Conservation (phyloP, 1,140 invertebrate genomes). For the Ptiloglossa arizonensis region DNA sequence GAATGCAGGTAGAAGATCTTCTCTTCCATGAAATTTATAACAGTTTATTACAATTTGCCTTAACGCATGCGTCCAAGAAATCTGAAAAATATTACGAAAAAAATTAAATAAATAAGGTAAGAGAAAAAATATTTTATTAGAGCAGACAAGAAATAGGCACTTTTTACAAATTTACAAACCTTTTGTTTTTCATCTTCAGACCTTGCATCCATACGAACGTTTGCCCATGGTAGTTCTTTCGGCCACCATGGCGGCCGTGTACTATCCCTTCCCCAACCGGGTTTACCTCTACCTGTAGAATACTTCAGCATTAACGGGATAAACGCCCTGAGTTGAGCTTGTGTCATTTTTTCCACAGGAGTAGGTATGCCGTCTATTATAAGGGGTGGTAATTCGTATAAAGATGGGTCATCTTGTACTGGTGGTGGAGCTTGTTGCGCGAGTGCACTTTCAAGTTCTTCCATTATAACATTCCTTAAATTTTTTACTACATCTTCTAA, state of each 20-base stretch:
- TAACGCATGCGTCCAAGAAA: conserved; percentile 99
- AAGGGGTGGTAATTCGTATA: conserved; percentile 96
- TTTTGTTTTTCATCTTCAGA: conserved; percentile 98
- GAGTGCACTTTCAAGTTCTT: conserved; percentile 95
- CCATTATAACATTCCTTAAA: conserved; percentile 94
- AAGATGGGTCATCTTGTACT: conserved; percentile 93
- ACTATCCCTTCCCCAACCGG: conserved; percentile 97
- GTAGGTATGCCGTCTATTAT: conserved; percentile 99
- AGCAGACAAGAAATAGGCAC: conserved; percentile 12
- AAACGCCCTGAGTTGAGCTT: conserved; percentile 97
- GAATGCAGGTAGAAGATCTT: conserved; percentile 97
- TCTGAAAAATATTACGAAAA: conserved; percentile 83
- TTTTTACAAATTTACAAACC: conserved; percentile 81
- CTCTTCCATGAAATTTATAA: conserved; percentile 98
- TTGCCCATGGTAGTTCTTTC: conserved; percentile 97
- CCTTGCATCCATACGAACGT: conserved; percentile 97
- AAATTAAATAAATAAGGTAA: background rate
- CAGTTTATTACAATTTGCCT: conserved; percentile 98
- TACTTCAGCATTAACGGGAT: conserved; percentile 99
- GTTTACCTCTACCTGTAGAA: conserved; percentile 97
- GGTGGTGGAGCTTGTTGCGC: conserved; percentile 97
- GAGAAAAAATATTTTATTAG: too few relatives aligned
- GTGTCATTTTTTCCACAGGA: conserved; percentile 99
- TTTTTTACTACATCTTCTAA: conserved; percentile 97
- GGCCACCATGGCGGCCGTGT: conserved; percentile 99